Conservation (phyloP, 2,888 invertebrate species). For the Drosophila prolongata region DNA sequence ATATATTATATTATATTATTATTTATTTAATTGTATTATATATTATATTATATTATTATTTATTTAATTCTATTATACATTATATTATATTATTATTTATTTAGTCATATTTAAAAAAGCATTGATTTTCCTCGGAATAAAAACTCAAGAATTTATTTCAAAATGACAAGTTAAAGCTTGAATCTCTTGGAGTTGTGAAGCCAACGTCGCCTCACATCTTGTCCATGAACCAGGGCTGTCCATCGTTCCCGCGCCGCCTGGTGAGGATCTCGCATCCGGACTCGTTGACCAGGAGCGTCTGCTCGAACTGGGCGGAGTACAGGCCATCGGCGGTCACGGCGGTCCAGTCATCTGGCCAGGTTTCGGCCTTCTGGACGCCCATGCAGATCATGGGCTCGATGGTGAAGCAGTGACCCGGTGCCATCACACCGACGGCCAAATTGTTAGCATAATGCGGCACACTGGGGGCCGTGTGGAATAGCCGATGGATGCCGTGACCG, state of each 20-base stretch:
- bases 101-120: no score
- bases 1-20: no score
- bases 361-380: constrained; percentile 95
- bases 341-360: constrained; percentile 99
- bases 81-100: no score
- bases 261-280: constrained; percentile 97
- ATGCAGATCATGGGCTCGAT: constrained; percentile 99
- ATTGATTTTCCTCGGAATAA: constrained; percentile 24
- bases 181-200: constrained; percentile 12
- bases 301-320: constrained; percentile 99
- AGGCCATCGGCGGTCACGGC: constrained; percentile 98
- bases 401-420: constrained; percentile 98
- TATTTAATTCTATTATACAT: no score
- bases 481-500: constrained; percentile 98
- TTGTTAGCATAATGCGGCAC: constrained; percentile 99
- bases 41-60: no score
- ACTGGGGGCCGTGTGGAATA: constrained; percentile 99
- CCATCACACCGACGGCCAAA: constrained; percentile 96
- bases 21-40: no score
- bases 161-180: constrained; percentile 56
- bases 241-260: constrained; percentile 89
- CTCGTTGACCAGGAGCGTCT: constrained; percentile 97
- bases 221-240: constrained; percentile 96
- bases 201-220: constrained; percentile 85
- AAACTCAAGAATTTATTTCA: constrained; percentile 62